Conservation (phyloP, 1,140 invertebrate species). For the Latrodectus geometricus region DNA sequence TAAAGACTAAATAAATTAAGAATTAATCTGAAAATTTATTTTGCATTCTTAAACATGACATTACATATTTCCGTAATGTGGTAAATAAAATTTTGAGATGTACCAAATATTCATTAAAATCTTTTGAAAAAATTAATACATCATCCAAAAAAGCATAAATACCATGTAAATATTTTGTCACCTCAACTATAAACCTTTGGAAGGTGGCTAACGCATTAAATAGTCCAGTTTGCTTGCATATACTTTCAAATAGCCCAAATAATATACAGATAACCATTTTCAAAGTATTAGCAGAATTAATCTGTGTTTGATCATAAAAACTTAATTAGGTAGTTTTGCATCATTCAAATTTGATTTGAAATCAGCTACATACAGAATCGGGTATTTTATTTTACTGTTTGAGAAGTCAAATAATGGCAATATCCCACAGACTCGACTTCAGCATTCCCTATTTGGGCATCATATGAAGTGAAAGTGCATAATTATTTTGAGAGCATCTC, state of each 20-base stretch:
- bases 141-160: constrained; percentile 1
- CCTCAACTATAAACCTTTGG: not conserved
- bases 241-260: not conserved
- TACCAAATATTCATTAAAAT: not conserved
- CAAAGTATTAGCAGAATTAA: not conserved
- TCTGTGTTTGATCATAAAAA: not conserved
- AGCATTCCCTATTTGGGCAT: not conserved
- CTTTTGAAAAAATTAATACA: not conserved
- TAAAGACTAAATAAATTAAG: constrained; percentile 45
- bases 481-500: constrained; percentile 61
- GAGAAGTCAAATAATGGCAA: not conserved
- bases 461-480: constrained; percentile 62
- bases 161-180: not conserved
- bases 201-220: not conserved
- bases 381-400: not conserved
- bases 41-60: constrained; percentile 62
- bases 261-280: not conserved
- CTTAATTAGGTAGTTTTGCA: not conserved
- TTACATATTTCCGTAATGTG: constrained; percentile 24
- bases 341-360: not conserved
- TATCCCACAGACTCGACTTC: not conserved
- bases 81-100: not conserved
- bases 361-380: not conserved
- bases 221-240: not conserved
- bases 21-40: constrained; percentile 49